Evolutionary conservation across 2,888 invertebrate genomes (phyloP).

Genomic region (Phaedon cochleariae): DNA sequence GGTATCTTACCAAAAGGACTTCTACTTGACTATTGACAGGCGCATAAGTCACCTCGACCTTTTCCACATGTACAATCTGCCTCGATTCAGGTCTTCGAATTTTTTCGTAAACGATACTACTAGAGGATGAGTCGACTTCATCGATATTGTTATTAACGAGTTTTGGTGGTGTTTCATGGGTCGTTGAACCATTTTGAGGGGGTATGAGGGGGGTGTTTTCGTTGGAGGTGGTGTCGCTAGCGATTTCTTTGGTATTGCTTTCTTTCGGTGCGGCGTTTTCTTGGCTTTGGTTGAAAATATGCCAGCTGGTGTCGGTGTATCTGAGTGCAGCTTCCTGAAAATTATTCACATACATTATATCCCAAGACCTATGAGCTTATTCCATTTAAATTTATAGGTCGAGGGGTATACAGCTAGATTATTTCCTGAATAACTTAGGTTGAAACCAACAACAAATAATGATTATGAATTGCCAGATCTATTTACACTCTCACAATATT

Average conservation of each 20-base stretch:
- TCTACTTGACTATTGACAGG: conserved; percentile 50
- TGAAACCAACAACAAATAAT: no score
- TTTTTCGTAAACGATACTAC: conserved; percentile 36
- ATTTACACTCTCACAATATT: no score
- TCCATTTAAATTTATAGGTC: no score
- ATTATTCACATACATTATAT: conserved; percentile 5
- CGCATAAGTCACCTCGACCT: conserved; percentile 56
- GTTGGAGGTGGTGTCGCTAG: conserved; percentile 15
- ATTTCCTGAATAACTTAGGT: no score
- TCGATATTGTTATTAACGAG: conserved; percentile 16
- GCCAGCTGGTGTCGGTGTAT: conserved; percentile 79
- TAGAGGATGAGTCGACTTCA: conserved; percentile 26
- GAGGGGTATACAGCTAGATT: no score
- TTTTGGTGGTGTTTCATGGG: conserved; percentile 22
- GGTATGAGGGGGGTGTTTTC: conserved; percentile 19
- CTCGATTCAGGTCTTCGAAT: conserved; percentile 29
- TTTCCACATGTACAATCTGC: conserved; percentile 54
- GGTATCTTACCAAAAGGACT: conserved; percentile 57
- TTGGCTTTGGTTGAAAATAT: conserved; percentile 73
- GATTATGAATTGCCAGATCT: no score
- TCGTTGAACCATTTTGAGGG: conserved; percentile 15
- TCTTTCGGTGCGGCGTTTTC: conserved; percentile 38
- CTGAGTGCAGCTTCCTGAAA: conserved; percentile 72
- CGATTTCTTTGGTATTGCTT: conserved; percentile 24
- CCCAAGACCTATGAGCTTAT: no score